phyloP scores from a whole-genome alignment of 2,888 invertebrate genomes.

The Hesperia comma region DNA sequence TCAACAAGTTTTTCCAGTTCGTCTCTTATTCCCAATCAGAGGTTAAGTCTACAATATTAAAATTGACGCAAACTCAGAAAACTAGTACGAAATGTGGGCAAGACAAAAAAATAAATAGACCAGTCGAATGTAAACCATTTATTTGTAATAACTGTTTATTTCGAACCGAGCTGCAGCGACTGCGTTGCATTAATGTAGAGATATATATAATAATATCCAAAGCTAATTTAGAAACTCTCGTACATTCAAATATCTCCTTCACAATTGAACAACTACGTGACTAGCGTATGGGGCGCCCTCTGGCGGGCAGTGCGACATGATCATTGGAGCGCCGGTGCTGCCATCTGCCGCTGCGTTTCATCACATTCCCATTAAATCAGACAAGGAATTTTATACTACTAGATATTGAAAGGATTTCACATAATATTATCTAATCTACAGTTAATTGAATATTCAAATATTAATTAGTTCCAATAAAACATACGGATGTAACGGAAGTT shows the following conservation, averaged over 20 bases:
- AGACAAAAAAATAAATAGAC: neutral
- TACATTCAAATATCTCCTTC: constrained; percentile 56
- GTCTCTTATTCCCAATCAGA: no score
- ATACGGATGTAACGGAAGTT: neutral
- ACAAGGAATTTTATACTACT: no score
- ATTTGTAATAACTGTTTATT: constrained; percentile 54
- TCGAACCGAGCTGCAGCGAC: constrained; percentile 39
- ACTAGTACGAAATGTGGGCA: no score
- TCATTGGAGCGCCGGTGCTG: constrained; percentile 30
- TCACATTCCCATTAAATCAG: no score
- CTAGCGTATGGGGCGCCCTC: constrained; percentile 50
- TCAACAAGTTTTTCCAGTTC: no score
- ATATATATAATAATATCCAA: constrained; percentile 56
- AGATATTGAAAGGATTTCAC: no score
- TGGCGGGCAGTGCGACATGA: constrained; percentile 46
- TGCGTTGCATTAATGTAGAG: constrained; percentile 49
- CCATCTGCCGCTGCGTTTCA: no score
- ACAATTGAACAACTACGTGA: constrained; percentile 65
- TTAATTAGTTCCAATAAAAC: neutral
- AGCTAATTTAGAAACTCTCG: constrained; percentile 61
- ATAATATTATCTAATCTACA: no score
- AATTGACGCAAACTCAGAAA: no score
- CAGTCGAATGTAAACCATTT: constrained; percentile 70
- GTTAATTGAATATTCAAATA: no score
- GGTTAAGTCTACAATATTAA: no score